Percentiles rank a stretch among this genome's conserved stretches.
Evolutionary conservation across 2,888 invertebrate species (phyloP).

Genomic region (Hemithea aestivaria): DNA sequence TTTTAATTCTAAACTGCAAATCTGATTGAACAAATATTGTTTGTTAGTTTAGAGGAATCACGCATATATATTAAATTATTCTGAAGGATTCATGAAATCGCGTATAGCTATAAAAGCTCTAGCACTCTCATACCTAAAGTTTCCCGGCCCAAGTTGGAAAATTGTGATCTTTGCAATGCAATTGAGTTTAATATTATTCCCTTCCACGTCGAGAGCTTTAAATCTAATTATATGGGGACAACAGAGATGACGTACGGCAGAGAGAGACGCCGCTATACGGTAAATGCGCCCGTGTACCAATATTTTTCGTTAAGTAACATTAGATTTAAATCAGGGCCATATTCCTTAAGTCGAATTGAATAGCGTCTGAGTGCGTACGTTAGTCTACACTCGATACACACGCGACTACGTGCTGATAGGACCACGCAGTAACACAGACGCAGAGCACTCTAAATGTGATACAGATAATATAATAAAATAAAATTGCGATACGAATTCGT

Average conservation of each 20-base stretch:
- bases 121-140: conserved; percentile 34
- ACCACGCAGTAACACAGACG: conserved; percentile 54
- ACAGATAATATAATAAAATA: conserved; percentile 78
- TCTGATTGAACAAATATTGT: too few relatives aligned
- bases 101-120: conserved; percentile 21
- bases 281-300: conserved; percentile 11
- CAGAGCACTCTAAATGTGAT: conserved; percentile 70
- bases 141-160: conserved; percentile 46
- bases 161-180: conserved; percentile 72
- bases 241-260: conserved; percentile 53
- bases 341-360: conserved; percentile 28
- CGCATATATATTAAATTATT: too few relatives aligned
- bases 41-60: too few relatives aligned
- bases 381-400: conserved; percentile 28
- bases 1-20: too few relatives aligned
- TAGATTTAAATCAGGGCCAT: conserved; percentile 31
- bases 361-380: conserved; percentile 23
- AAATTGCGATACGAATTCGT: conserved; percentile 79
- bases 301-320: conserved; percentile 19
- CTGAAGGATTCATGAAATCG: too few relatives aligned
- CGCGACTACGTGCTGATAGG: conserved; percentile 36
- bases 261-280: conserved; percentile 30
- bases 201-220: conserved; percentile 67
- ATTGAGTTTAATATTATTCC: conserved; percentile 73
- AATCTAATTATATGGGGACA: conserved; percentile 72